phyloP scores from a whole-genome alignment of 1,140 invertebrate genomes.

The Dinothrombium tinctorium region DNA sequence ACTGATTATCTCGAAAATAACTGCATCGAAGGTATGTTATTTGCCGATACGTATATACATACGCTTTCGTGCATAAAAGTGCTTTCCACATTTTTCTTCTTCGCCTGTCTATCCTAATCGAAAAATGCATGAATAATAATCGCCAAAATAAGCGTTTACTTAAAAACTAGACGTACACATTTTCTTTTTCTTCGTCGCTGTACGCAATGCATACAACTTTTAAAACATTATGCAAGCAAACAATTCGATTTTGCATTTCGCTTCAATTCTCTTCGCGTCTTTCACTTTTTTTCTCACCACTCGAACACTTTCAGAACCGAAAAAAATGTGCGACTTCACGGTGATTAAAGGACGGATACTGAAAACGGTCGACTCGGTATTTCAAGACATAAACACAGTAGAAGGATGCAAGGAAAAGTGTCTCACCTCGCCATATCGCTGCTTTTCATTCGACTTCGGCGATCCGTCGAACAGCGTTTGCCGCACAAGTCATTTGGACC shows the following conservation, averaged over 20 bases:
- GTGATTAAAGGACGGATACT: constrained; percentile 59
- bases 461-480: constrained; percentile 78
- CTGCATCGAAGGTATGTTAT: constrained; percentile 24
- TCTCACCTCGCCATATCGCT: constrained; percentile 54
- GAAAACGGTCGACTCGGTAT: constrained; percentile 79
- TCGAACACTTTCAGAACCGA: constrained; percentile 15
- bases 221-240: neutral
- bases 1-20: constrained; percentile 26
- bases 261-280: neutral
- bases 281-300: constrained; percentile 11
- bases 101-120: no score
- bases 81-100: no score
- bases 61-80: no score
- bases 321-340: constrained; percentile 58
- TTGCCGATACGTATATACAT: no score
- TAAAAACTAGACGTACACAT: no score
- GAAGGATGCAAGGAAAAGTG: constrained; percentile 62
- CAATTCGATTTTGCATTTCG: neutral
- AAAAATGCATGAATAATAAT: no score
- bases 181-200: no score
- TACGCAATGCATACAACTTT: no score
- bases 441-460: constrained; percentile 76
- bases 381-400: constrained; percentile 49
- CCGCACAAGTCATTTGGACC: constrained; percentile 64
- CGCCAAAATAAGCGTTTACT: no score